Evolutionary conservation across 2,888 invertebrate species (phyloP).

Genomic region (Amphiduros pacificus): DNA sequence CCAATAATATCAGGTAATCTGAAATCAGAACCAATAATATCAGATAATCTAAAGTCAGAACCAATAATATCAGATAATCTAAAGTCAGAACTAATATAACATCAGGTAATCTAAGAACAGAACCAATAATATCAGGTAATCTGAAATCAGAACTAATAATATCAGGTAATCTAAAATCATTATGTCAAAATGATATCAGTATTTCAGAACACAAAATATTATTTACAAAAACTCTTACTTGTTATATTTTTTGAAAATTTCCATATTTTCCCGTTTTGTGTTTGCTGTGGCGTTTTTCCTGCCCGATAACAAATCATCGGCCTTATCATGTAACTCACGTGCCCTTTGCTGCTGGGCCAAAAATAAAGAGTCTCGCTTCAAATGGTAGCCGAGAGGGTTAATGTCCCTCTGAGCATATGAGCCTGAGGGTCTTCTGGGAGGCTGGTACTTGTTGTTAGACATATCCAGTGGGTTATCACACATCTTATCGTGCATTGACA

Average conservation of each 20-base stretch:
- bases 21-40: too few species aligned
- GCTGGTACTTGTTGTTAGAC: constrained; percentile 47
- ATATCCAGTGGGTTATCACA: constrained; percentile 56
- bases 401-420: constrained; percentile 47
- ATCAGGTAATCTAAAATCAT: too few species aligned
- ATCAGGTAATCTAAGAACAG: too few species aligned
- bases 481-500: constrained; percentile 59
- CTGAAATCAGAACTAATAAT: too few species aligned
- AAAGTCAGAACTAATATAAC: too few species aligned
- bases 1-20: too few species aligned
- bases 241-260: not conserved
- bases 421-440: constrained; percentile 22
- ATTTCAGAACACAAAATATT: too few species aligned
- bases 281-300: not conserved
- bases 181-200: too few species aligned
- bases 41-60: too few species aligned
- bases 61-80: too few species aligned
- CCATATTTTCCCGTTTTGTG: not conserved
- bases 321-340: not conserved
- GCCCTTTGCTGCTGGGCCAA: not conserved
- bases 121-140: too few species aligned
- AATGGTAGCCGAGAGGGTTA: constrained; percentile 53
- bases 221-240: not conserved
- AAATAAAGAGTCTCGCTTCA: constrained; percentile 28
- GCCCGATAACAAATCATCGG: not conserved